Evolutionary conservation across 2,888 invertebrate species (phyloP).

Genomic region (Oligia latruncula): DNA sequence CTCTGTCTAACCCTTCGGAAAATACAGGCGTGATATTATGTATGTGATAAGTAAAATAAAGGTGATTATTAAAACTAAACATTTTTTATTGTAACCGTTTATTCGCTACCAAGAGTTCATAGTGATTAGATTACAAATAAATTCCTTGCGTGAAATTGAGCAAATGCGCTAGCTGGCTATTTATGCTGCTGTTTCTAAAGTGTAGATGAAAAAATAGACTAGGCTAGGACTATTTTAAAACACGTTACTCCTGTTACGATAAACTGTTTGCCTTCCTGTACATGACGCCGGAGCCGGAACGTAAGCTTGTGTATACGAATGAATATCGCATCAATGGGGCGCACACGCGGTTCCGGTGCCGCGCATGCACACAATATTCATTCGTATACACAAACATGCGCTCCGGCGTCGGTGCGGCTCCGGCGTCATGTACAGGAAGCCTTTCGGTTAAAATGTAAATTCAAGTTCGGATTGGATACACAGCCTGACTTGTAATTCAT

Average conservation of each 20-base stretch:
- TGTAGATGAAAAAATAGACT: constrained; percentile 27
- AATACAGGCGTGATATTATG: background rate
- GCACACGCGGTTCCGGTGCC: too few relatives aligned
- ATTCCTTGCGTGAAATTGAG: constrained; percentile 56
- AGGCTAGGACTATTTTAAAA: constrained; percentile 24
- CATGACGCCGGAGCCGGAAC: background rate
- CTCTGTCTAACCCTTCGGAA: background rate
- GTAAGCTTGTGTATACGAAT: background rate
- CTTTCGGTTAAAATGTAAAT: constrained; percentile 1
- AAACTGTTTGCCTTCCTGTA: background rate
- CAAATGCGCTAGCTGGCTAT: constrained; percentile 58
- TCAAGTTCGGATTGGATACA: constrained; percentile 13
- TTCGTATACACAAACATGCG: background rate
- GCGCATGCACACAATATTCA: too few relatives aligned
- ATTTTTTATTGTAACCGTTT: constrained; percentile 42
- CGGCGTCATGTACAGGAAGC: background rate
- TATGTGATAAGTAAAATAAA: background rate
- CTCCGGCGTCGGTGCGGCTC: too few relatives aligned
- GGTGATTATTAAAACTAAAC: constrained; percentile 15
- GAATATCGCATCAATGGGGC: too few relatives aligned
- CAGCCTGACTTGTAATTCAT: background rate
- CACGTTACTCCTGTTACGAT: background rate
- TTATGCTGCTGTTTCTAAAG: constrained; percentile 41
- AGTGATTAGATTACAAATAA: constrained; percentile 50
- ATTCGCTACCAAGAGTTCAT: constrained; percentile 52